Conservation (phyloP, 2,888 invertebrate genomes). For the Stenurella melanura region DNA sequence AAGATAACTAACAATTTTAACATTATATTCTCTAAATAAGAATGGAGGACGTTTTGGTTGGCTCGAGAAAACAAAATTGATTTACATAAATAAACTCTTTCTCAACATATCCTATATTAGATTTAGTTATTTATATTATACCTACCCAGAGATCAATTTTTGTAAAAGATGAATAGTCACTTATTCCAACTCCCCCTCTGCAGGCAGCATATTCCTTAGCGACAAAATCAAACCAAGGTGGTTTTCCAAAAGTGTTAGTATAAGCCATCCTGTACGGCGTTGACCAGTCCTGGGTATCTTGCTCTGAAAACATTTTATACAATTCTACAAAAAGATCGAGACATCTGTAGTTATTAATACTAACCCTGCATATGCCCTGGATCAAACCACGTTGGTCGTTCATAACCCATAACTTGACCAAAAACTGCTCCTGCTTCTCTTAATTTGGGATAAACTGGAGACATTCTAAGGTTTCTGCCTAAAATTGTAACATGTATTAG, state of each 20-base stretch:
- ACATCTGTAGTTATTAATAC: background rate
- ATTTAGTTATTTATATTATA: conserved; percentile 25
- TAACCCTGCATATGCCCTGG: conserved; percentile 71
- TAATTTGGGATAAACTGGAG: conserved; percentile 94
- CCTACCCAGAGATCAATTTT: conserved; percentile 94
- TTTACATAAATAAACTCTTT: no score
- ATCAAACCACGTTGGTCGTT: conserved; percentile 94
- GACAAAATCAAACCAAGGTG: conserved; percentile 93
- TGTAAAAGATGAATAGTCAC: conserved; percentile 98
- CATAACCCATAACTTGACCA: conserved; percentile 98
- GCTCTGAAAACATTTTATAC: conserved; percentile 52
- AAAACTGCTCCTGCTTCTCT: conserved; percentile 95
- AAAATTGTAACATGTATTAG: background rate
- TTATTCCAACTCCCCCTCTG: conserved; percentile 91
- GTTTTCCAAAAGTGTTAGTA: conserved; percentile 92
- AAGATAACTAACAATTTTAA: no score
- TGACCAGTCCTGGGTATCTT: conserved; percentile 71
- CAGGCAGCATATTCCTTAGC: conserved; percentile 94
- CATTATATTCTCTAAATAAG: no score
- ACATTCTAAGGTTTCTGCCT: conserved; percentile 91
- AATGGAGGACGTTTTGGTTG: no score
- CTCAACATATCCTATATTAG: no score
- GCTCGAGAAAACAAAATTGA: no score
- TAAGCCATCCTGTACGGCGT: conserved; percentile 82
- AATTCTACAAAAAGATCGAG: background rate